These are phyloP conservation scores for Prietella phreatophila DNA, from an alignment of 2,113 vertebrate genomes.

Conservation along the genomic window DNA sequence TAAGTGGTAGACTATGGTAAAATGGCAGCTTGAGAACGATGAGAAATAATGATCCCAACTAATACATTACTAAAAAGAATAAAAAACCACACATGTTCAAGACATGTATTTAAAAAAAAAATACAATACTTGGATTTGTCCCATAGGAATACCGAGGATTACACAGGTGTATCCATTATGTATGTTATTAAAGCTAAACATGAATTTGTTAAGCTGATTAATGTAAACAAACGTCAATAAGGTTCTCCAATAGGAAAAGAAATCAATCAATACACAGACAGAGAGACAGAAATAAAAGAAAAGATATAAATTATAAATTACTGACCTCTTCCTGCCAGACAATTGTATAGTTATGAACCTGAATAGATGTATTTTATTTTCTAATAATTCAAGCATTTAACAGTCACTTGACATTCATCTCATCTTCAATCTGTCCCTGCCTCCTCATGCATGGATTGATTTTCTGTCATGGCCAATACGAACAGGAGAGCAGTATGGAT, in stretches of 20 bases:
- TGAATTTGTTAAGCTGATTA: slow-evolving; percentile 7
- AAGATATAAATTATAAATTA: background rate
- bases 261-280: background rate
- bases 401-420: slow-evolving; percentile 31
- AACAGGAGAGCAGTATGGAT: slow-evolving; percentile 15
- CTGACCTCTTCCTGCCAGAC: background rate
- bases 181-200: background rate
- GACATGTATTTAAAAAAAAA: background rate
- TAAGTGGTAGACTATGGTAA: background rate
- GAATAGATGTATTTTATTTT: slow-evolving; percentile 31
- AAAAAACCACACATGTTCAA: background rate
- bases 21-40: background rate
- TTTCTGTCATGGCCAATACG: slow-evolving; percentile 22
- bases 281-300: background rate
- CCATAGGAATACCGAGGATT: background rate
- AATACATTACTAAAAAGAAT: background rate
- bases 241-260: background rate
- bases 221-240: background rate
- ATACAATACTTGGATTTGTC: background rate
- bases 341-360: background rate
- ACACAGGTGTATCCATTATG: background rate
- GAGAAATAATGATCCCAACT: background rate
- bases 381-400: slow-evolving; percentile 28
- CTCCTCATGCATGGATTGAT: slow-evolving; percentile 41
- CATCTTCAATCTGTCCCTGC: slow-evolving; percentile 21